phyloP scores from a whole-genome alignment of 30 jellyfish, hydroid and myxozoan genomes.

The Pelagia noctiluca region DNA sequence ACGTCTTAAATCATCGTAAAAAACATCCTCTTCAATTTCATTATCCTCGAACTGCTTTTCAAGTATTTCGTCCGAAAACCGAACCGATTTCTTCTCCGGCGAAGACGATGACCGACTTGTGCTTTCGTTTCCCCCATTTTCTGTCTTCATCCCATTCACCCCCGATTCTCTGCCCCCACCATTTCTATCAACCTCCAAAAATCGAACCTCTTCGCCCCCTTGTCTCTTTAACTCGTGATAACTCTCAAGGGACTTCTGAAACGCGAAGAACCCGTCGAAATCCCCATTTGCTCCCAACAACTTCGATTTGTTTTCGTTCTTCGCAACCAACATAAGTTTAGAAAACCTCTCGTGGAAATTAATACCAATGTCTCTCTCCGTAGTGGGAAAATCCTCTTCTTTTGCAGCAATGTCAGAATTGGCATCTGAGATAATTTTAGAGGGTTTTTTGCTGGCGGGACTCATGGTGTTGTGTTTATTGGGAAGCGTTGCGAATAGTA shows the following conservation, averaged over 20 bases:
- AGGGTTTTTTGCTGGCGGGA: neutral
- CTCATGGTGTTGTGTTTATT: neutral
- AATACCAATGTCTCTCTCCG: neutral
- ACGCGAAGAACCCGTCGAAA: neutral
- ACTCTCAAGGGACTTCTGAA: neutral
- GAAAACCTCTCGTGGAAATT: neutral
- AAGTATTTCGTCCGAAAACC: neutral
- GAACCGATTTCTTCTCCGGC: constrained; percentile 3
- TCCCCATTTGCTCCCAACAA: neutral
- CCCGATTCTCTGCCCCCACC: neutral
- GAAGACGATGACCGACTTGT: neutral
- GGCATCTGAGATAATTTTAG: neutral
- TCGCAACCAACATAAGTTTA: neutral
- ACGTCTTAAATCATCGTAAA: no score
- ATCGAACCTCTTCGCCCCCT: neutral
- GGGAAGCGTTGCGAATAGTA: neutral
- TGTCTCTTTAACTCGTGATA: neutral
- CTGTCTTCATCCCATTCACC: neutral
- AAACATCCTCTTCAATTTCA: neutral
- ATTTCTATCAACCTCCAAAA: neutral
- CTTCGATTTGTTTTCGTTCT: neutral
- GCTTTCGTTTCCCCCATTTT: neutral
- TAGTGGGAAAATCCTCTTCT: neutral
- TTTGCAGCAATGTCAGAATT: neutral
- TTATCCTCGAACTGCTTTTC: neutral